Conservation (phyloP, 2,113 vertebrate species). For the Cairina moschata region DNA sequence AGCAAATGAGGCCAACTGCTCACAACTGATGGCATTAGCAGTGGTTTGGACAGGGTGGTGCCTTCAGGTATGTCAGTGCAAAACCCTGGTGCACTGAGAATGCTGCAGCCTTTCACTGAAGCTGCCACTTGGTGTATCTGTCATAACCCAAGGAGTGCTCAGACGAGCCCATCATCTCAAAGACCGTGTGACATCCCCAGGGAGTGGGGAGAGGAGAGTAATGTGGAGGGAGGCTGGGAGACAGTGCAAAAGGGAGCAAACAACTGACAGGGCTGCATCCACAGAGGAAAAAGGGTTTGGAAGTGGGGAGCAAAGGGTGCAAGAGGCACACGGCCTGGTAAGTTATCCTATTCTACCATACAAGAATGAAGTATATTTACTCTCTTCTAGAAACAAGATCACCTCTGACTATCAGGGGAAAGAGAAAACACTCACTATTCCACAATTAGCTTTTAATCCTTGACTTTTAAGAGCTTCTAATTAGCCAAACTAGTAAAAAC, state of each 20-base stretch:
- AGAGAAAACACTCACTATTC: not conserved
- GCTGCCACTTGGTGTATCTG: constrained; percentile 1
- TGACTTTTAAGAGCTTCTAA: not conserved
- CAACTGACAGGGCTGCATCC: not conserved
- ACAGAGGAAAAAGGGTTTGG: not conserved
- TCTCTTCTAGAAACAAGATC: fast-evolving
- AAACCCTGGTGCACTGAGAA: constrained; percentile 1
- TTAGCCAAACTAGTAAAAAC: not conserved
- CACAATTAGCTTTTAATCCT: not conserved
- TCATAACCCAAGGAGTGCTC: not conserved
- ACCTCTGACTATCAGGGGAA: fast-evolving
- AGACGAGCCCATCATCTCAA: no score
- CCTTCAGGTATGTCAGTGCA: not conserved
- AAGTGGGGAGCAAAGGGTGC: not conserved
- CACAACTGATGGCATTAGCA: not conserved
- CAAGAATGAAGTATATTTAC: fast-evolving
- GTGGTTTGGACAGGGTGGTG: not conserved
- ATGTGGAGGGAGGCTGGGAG: not conserved
- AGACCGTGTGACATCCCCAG: fast-evolving
- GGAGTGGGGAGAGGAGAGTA: not conserved
- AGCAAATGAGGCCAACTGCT: not conserved
- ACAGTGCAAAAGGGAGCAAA: not conserved
- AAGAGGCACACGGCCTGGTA: fast-evolving
- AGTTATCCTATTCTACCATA: not conserved
- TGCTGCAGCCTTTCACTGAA: not conserved